Percentiles rank a stretch among this genome's conserved stretches.
These are phyloP conservation scores for Distichodus sexfasciatus DNA, from an alignment of 2,797 vertebrate genomes.

Conservation along the genomic window DNA sequence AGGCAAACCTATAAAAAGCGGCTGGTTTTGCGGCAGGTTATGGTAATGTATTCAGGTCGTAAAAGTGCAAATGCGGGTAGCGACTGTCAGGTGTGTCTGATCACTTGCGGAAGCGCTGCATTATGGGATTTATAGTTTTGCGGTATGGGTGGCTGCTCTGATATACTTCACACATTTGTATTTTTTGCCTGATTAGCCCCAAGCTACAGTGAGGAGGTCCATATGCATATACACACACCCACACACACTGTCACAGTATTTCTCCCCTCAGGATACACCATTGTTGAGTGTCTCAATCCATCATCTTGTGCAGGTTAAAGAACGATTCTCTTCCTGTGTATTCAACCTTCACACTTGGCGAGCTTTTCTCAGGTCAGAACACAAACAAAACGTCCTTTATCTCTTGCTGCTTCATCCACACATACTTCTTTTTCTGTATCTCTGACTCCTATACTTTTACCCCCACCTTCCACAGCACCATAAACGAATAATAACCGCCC, in stretches of 20 bases:
- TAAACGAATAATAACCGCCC: constrained; percentile 27
- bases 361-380: constrained; percentile 73
- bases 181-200: background rate
- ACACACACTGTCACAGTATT: constrained; percentile 73
- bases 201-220: background rate
- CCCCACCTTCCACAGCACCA: background rate
- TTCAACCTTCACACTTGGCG: constrained; percentile 77
- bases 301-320: constrained; percentile 83
- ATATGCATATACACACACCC: background rate
- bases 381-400: constrained; percentile 78
- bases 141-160: background rate
- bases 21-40: no score
- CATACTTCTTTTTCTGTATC: constrained; percentile 12
- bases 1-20: no score
- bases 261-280: constrained; percentile 86
- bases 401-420: no score
- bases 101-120: no score
- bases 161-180: background rate
- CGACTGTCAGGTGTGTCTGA: no score
- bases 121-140: constrained; percentile 55
- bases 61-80: no score
- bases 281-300: constrained; percentile 96
- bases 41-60: no score
- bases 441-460: background rate
- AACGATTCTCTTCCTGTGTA: constrained; percentile 79